Conservation (phyloP, 2,113 vertebrate genomes). For the Ondatra zibethicus region DNA sequence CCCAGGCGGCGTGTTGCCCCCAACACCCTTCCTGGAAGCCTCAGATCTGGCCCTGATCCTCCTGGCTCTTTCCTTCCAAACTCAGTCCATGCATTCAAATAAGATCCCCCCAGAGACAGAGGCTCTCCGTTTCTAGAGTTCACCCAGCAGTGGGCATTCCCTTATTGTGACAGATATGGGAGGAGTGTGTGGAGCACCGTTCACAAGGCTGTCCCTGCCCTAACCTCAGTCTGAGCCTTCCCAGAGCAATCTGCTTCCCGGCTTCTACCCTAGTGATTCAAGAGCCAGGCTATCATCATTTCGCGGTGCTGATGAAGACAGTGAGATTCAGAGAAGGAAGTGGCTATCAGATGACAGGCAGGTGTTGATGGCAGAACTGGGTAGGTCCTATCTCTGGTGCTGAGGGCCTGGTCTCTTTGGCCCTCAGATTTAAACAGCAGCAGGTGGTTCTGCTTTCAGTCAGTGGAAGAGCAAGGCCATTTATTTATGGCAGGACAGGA, state of each 20-base stretch:
- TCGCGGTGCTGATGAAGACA: neutral
- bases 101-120: neutral
- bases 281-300: neutral
- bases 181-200: neutral
- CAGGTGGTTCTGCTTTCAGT: neutral
- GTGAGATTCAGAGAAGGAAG: neutral
- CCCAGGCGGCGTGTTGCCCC: neutral
- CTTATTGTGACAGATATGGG: neutral
- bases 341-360: neutral
- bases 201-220: neutral
- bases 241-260: neutral
- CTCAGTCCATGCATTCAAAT: neutral
- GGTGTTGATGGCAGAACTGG: neutral
- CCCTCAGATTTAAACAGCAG: neutral
- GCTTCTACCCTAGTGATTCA: neutral
- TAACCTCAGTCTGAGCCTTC: neutral
- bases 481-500: neutral
- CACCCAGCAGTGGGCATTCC: neutral
- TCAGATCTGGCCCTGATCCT: neutral
- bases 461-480: neutral
- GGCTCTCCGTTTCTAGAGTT: neutral
- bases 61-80: neutral
- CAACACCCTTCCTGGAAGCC: neutral
- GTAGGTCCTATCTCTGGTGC: neutral
- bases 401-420: neutral